A percentile compares a stretch with the other conserved stretches of the same genome.
These are phyloP conservation scores for Drosophila setifemur DNA, from an alignment of 1,140 invertebrate species.

Conservation along the genomic window DNA sequence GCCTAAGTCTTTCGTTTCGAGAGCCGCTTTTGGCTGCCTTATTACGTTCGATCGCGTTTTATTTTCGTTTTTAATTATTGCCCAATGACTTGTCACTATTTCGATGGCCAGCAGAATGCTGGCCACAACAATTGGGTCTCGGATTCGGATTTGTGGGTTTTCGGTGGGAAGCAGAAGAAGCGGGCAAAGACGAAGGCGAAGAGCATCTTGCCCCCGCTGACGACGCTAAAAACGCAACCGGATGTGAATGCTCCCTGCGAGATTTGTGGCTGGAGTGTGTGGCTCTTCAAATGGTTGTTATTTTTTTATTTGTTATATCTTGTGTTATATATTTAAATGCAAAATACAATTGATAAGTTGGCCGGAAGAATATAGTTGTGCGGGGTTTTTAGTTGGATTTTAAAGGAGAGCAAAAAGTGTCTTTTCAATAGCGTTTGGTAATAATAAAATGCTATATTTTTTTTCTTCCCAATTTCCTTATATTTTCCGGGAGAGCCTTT, in stretches of 20 bases:
- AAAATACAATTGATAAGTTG: no score
- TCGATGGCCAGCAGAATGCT: constrained; percentile 37
- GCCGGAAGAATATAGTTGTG: no score
- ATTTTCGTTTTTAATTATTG: constrained; percentile 79
- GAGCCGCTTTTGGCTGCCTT: constrained; percentile 50
- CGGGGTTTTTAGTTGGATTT: neutral
- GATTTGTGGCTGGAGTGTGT: no score
- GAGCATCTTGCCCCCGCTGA: constrained; percentile 34
- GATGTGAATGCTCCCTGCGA: constrained; percentile 24
- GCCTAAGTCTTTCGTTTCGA: constrained; percentile 74
- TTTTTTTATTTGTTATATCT: no score
- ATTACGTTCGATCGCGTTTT: constrained; percentile 77
- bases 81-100: constrained; percentile 78
- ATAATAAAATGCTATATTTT: no score
- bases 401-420: no score
- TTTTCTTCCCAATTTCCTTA: no score
- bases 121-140: constrained; percentile 26
- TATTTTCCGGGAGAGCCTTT: no score
- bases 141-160: neutral
- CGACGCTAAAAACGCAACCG: constrained; percentile 28
- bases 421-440: no score
- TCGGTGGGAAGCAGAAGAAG: neutral
- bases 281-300: neutral
- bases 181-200: constrained; percentile 1
- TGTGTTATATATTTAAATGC: no score